Conservation (phyloP, 35 echinoderm and acorn worm genomes). For the Patiria miniata region DNA sequence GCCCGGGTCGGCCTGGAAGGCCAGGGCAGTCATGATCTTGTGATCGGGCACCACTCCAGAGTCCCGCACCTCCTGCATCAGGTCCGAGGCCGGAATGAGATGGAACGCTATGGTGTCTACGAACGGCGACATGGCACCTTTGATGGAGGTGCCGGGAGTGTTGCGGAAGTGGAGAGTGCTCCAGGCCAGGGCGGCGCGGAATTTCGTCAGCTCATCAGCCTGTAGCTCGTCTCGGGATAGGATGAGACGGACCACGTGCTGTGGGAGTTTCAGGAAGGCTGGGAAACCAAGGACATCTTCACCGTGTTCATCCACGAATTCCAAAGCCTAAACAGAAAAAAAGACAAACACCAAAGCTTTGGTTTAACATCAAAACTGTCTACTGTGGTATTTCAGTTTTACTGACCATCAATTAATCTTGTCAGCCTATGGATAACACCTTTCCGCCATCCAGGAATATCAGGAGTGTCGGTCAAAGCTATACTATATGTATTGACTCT, state of each 20-base stretch:
- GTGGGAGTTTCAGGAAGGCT: slow-evolving; percentile 78
- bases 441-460: too few relatives aligned
- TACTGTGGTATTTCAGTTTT: too few relatives aligned
- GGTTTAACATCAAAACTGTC: background rate
- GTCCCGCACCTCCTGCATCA: slow-evolving; percentile 85
- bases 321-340: slow-evolving; percentile 68
- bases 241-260: slow-evolving; percentile 91
- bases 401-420: too few relatives aligned
- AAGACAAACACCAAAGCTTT: background rate
- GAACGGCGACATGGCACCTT: slow-evolving; percentile 81
- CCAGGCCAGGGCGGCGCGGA: slow-evolving; percentile 84
- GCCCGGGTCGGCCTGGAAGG: slow-evolving; percentile 90
- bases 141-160: slow-evolving; percentile 58
- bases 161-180: slow-evolving; percentile 62
- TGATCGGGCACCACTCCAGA: slow-evolving; percentile 80
- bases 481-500: too few relatives aligned
- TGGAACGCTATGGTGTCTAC: slow-evolving; percentile 91
- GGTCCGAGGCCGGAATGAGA: slow-evolving; percentile 79
- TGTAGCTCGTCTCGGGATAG: slow-evolving; percentile 92
- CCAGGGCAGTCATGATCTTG: slow-evolving; percentile 95
- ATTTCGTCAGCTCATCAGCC: slow-evolving; percentile 94
- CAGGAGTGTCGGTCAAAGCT: too few relatives aligned
- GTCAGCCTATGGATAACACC: too few relatives aligned
- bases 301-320: slow-evolving; percentile 90
- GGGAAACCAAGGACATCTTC: slow-evolving; percentile 81